phyloP scores from a whole-genome alignment of 2,797 vertebrate species.

The Aplochiton taeniatus region DNA sequence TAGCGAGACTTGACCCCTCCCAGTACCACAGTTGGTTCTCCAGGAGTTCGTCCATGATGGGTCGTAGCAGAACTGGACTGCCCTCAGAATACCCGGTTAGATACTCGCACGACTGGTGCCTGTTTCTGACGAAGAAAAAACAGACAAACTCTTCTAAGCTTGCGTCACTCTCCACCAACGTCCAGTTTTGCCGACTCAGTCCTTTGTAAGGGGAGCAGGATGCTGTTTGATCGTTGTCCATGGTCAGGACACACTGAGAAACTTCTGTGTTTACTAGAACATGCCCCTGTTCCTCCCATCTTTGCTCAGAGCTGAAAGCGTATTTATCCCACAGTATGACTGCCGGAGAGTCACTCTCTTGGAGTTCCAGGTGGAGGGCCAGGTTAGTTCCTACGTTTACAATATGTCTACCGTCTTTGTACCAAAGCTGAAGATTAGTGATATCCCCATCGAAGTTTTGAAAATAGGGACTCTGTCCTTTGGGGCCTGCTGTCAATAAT shows the following conservation, averaged over 20 bases:
- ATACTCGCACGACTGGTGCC: constrained; percentile 19
- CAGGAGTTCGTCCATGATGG: constrained; percentile 13
- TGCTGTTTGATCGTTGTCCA: neutral
- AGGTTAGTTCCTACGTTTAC: constrained; percentile 7
- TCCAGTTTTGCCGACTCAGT: constrained; percentile 5
- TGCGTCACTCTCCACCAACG: neutral
- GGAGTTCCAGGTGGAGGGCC: neutral
- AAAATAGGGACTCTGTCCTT: constrained; percentile 12
- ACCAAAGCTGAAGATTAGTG: constrained; percentile 15
- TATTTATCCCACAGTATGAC: constrained; percentile 17
- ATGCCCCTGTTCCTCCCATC: constrained; percentile 3
- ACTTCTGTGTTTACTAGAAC: neutral
- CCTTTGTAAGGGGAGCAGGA: neutral
- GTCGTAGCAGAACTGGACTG: constrained; percentile 9
- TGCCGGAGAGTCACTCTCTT: neutral
- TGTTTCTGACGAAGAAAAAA: constrained; percentile 14
- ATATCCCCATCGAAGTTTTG: constrained; percentile 1
- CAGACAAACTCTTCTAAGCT: constrained; percentile 13
- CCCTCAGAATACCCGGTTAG: constrained; percentile 19
- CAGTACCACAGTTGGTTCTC: constrained; percentile 23
- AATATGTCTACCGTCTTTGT: constrained; percentile 3
- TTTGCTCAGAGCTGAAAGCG: constrained; percentile 11
- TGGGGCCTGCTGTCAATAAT: neutral
- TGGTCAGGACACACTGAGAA: constrained; percentile 9
- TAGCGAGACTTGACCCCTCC: constrained; percentile 13